phyloP scores from a whole-genome alignment of 2,888 invertebrate species.

The Odontocolon sp. region DNA sequence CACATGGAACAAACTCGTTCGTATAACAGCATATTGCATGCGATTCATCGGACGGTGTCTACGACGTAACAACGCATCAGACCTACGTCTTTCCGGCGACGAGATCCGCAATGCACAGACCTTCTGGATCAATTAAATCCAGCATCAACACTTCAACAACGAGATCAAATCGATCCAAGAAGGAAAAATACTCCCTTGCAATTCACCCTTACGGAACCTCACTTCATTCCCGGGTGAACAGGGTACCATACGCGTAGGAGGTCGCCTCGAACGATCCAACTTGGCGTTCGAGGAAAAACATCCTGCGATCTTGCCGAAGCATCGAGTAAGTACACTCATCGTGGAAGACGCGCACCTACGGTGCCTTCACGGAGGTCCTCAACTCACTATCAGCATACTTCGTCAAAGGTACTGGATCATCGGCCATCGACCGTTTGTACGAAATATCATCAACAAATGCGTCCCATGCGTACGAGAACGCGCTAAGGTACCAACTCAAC shows the following conservation, averaged over 20 bases:
- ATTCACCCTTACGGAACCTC: background rate
- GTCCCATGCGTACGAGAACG: constrained; percentile 66
- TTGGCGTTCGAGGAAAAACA: constrained; percentile 34
- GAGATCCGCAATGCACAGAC: constrained; percentile 8
- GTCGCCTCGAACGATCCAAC: constrained; percentile 33
- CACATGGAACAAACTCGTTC: constrained; percentile 20
- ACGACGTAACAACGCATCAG: background rate
- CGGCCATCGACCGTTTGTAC: constrained; percentile 62
- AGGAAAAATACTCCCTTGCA: background rate
- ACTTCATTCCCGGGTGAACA: constrained; percentile 35
- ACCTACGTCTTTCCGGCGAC: background rate
- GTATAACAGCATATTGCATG: constrained; percentile 37
- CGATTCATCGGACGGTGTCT: background rate
- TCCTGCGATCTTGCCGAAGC: constrained; percentile 44
- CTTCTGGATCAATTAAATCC: constrained; percentile 10
- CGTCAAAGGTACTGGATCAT: constrained; percentile 70
- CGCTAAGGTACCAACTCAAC: constrained; percentile 57
- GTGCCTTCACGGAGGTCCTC: constrained; percentile 63
- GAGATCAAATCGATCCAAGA: background rate
- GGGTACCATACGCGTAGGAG: constrained; percentile 43
- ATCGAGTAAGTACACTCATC: constrained; percentile 37
- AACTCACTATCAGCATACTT: constrained; percentile 55
- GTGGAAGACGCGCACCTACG: constrained; percentile 56
- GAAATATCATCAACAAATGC: constrained; percentile 66
- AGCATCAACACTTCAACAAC: background rate